phyloP scores from a whole-genome alignment of 2,888 invertebrate genomes.

The Drosophila tanythrix region DNA sequence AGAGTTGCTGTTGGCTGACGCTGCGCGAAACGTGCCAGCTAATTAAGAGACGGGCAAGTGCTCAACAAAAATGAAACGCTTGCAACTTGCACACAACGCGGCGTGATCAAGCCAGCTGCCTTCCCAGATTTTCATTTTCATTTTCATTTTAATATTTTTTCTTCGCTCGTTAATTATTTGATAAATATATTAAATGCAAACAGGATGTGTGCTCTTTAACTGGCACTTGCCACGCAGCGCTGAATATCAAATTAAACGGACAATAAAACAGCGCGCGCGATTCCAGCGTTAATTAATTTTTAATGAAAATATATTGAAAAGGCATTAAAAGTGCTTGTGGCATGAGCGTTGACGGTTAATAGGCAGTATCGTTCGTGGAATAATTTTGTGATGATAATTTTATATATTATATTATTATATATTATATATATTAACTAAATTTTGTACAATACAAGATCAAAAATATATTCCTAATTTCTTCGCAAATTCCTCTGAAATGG shows the following conservation, averaged over 20 bases:
- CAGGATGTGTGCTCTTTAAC: slow-evolving; percentile 29
- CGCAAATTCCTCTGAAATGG: too few species aligned
- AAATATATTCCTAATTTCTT: neutral
- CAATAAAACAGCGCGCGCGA: slow-evolving; percentile 57
- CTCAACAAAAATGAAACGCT: slow-evolving; percentile 15
- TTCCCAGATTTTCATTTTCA: neutral
- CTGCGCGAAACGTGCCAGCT: slow-evolving; percentile 45
- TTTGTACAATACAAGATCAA: neutral
- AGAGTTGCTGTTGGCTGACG: slow-evolving; percentile 41
- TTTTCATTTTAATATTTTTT: slow-evolving; percentile 2
- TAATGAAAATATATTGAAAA: slow-evolving; percentile 75
- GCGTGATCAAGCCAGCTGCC: neutral
- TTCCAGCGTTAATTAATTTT: slow-evolving; percentile 67
- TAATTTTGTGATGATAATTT: slow-evolving; percentile 12
- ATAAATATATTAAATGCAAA: slow-evolving; percentile 55
- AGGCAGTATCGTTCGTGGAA: neutral
- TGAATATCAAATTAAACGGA: slow-evolving; percentile 71
- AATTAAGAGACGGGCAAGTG: slow-evolving; percentile 60
- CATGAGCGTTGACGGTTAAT: neutral
- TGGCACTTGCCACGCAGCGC: slow-evolving; percentile 30
- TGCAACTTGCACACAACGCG: neutral
- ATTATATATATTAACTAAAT: neutral
- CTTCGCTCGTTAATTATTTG: slow-evolving; percentile 61
- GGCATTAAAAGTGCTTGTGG: slow-evolving; percentile 61
- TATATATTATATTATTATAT: neutral